Evolutionary conservation across 2,888 invertebrate genomes (phyloP).

Genomic region (Mechanitis messenoides): DNA sequence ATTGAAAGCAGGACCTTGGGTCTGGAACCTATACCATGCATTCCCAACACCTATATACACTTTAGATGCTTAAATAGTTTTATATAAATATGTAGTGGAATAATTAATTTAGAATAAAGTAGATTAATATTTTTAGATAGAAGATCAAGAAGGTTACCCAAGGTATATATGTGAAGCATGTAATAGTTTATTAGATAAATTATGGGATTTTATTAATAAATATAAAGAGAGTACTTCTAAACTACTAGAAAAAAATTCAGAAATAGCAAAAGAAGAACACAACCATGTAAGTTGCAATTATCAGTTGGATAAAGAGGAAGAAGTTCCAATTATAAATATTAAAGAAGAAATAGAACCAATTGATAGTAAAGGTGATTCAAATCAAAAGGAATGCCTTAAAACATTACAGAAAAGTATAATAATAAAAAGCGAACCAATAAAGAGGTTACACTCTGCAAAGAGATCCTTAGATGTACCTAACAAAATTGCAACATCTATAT

Average conservation of each 20-base stretch:
- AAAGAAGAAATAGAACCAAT: conserved; percentile 36
- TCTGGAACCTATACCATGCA: background rate
- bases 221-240: conserved; percentile 46
- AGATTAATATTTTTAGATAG: conserved; percentile 45
- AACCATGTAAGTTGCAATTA: conserved; percentile 31
- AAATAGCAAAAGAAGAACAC: conserved; percentile 47
- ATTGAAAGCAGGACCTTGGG: no score
- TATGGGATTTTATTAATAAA: conserved; percentile 51
- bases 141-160: conserved; percentile 60
- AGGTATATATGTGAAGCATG: conserved; percentile 54
- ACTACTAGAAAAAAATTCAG: conserved; percentile 45
- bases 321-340: conserved; percentile 37
- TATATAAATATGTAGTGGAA: no score
- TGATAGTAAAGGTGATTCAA: background rate
- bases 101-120: no score
- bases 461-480: conserved; percentile 34
- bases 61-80: background rate
- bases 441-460: conserved; percentile 26
- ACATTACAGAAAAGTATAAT: conserved; percentile 18
- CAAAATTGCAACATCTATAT: conserved; percentile 57
- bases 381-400: background rate
- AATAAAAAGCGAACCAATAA: conserved; percentile 21
- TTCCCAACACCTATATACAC: conserved; percentile 7
- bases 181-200: conserved; percentile 44
- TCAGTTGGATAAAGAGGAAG: conserved; percentile 32